Evolutionary conservation across 1,140 invertebrate genomes (phyloP), one percentile per base, ranked within the genome.

Genomic region (Brachionus manjavacas): DNA sequence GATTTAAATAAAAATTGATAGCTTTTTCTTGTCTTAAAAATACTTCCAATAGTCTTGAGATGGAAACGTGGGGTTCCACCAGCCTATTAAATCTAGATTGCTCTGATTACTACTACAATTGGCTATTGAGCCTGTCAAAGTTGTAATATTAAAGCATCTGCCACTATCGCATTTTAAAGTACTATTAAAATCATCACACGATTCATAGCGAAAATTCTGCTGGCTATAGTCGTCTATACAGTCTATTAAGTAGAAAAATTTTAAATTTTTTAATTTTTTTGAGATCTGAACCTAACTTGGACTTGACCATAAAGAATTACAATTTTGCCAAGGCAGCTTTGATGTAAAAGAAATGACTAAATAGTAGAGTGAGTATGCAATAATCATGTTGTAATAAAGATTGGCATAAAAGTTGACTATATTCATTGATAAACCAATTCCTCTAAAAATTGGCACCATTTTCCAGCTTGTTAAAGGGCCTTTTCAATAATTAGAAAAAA

Each of bases 351-450:
- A 94, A 43, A 93, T 92, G 84, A 92, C 92, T 91, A 95, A 93
- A 88, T 95, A 95, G 88, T 93, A 93, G 49, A 95, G 92, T 52
- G 93, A 94, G 94, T 94, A 94, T 52, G 93, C 94, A 85, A 95
- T 94, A 85, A 95, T 94, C n/a, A 94, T 91, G 86, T 94, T 95
- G 88, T 95, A 95, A 83, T 88, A 88, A 11, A 84, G n/a, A 14
- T 72, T 84, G 3, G 60, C 35, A 64, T 74, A 84, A 78, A 20
- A 55, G 39, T 52, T 55, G n/a, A 78, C 60, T 25, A 84, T 84
- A 31, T 52, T 52, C 68, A 74, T 74, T 8, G 83, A 72, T 3
- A 84, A 14, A 11, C 83, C 83, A 14, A 84, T 52, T 35, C 83
- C 83, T 74, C 28, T 55, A 87, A 86, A 91, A 12, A 91, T 84